phyloP scores from a whole-genome alignment of 2,888 invertebrate genomes.

The Pachliopta kotzebuea region DNA sequence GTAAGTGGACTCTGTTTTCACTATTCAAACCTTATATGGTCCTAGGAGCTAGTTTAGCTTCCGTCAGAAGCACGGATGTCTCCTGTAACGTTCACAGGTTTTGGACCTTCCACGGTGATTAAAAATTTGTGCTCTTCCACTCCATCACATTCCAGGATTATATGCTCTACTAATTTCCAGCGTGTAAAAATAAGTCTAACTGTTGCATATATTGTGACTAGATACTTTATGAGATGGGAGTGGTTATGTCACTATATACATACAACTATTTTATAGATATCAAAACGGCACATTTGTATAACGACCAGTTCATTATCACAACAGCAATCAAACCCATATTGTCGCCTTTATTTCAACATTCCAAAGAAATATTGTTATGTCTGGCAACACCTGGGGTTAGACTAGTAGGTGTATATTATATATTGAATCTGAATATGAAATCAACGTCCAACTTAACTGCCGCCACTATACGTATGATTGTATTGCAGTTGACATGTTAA shows the following conservation, averaged over 20 bases:
- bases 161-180: too few relatives aligned
- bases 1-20: too few relatives aligned
- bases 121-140: too few relatives aligned
- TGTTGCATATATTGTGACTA: too few relatives aligned
- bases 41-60: too few relatives aligned
- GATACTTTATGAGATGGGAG: background rate
- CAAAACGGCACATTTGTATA: slow-evolving; percentile 14
- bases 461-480: background rate
- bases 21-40: too few relatives aligned
- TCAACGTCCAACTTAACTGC: slow-evolving; percentile 12
- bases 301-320: slow-evolving; percentile 17
- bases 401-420: slow-evolving; percentile 9
- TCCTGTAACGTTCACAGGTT: too few relatives aligned
- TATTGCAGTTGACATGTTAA: too few relatives aligned
- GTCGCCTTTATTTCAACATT: slow-evolving; percentile 21
- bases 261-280: background rate
- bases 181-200: too few relatives aligned
- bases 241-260: background rate
- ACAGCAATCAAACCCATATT: slow-evolving; percentile 9
- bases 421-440: background rate
- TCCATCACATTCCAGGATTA: too few relatives aligned
- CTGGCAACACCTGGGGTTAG: slow-evolving; percentile 28
- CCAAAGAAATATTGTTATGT: slow-evolving; percentile 19
- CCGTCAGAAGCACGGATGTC: too few relatives aligned
- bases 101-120: too few relatives aligned